These are phyloP conservation scores for Epistrophella euchroma DNA, from an alignment of 2,888 invertebrate species.

Conservation along the genomic window DNA sequence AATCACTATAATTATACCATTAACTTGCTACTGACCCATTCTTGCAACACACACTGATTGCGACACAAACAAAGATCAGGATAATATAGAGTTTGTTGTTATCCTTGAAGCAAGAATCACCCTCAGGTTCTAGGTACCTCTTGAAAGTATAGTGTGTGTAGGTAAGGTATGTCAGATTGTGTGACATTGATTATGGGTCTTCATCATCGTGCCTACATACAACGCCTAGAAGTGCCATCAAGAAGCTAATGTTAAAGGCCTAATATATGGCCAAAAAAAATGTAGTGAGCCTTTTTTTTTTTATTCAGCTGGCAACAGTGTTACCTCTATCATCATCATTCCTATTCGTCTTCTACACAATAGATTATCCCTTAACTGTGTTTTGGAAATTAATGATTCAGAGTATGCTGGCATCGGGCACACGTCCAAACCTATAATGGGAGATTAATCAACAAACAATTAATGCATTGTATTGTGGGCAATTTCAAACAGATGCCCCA, in stretches of 20 bases:
- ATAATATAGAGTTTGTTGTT: conserved; percentile 28
- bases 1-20: conserved; percentile 56
- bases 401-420: conserved; percentile 33
- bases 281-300: background rate
- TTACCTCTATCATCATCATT: background rate
- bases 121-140: conserved; percentile 20
- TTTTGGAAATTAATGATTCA: conserved; percentile 64
- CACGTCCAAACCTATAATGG: conserved; percentile 39
- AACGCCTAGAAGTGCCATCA: background rate
- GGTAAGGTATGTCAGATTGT: conserved; percentile 4
- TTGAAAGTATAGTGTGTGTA: conserved; percentile 1
- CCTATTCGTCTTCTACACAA: background rate
- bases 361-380: background rate
- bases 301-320: background rate
- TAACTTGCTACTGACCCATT: conserved; percentile 47
- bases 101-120: conserved; percentile 37
- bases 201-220: conserved; percentile 2
- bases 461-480: conserved; percentile 65
- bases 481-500: conserved; percentile 41
- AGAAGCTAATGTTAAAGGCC: background rate
- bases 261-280: background rate
- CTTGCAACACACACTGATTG: conserved; percentile 9
- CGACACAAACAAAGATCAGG: conserved; percentile 42
- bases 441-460: conserved; percentile 72
- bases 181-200: conserved; percentile 51